A percentile compares a stretch with the other conserved stretches of the same genome.
These are phyloP conservation scores for Macrotis lagotis DNA, from an alignment of 2,113 vertebrate species.

Conservation along the genomic window DNA sequence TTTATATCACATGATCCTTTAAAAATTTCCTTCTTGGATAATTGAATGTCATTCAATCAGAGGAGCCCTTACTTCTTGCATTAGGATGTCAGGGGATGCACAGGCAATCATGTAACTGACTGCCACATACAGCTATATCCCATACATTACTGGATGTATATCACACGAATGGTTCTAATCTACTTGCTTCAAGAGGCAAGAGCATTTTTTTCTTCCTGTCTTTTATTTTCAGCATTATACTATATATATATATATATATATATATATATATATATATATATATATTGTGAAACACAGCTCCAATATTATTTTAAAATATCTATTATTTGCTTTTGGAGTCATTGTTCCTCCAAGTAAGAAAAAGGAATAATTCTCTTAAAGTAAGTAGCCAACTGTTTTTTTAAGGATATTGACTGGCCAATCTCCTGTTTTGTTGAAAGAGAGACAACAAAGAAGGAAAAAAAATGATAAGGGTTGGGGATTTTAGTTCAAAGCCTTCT, in stretches of 20 bases:
- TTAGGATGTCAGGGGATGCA: slow-evolving; percentile 56
- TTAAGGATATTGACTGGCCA: background rate
- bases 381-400: background rate
- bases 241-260: too few relatives aligned
- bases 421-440: background rate
- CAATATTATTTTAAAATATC: background rate
- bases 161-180: slow-evolving; percentile 2
- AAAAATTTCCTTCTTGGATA: slow-evolving; percentile 77
- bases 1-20: slow-evolving; percentile 71
- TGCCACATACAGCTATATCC: slow-evolving; percentile 17
- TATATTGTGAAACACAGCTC: background rate
- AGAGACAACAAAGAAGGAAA: background rate
- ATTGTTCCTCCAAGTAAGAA: background rate
- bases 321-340: background rate
- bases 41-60: slow-evolving; percentile 79
- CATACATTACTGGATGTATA: background rate
- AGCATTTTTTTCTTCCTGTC: background rate
- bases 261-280: too few relatives aligned
- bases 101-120: background rate
- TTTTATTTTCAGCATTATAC: background rate
- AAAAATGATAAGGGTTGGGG: background rate
- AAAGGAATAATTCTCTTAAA: background rate
- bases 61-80: slow-evolving; percentile 63
- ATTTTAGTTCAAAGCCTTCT: background rate
- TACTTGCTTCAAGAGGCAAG: background rate